phyloP scores from a whole-genome alignment of 2,888 invertebrate genomes.

The Eupithecia dodoneata region DNA sequence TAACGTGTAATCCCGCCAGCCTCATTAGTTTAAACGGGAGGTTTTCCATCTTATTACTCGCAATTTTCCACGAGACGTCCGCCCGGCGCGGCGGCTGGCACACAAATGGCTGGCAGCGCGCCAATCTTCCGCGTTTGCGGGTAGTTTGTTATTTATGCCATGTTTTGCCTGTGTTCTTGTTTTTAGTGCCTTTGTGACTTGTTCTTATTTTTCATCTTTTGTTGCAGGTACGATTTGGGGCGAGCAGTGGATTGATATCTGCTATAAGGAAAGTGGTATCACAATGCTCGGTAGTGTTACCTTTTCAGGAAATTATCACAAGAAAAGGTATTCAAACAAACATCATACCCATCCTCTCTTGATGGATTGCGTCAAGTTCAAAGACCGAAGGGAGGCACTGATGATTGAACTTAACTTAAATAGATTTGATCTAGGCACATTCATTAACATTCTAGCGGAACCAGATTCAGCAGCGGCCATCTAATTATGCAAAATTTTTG shows the following conservation, averaged over 20 bases:
- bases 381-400: too few relatives aligned
- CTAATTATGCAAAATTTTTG: too few relatives aligned
- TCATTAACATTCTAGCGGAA: too few relatives aligned
- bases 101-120: constrained; percentile 46
- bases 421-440: too few relatives aligned
- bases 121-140: constrained; percentile 39
- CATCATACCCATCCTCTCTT: too few relatives aligned
- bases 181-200: constrained; percentile 19
- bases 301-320: neutral
- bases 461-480: too few relatives aligned
- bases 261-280: neutral
- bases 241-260: constrained; percentile 17
- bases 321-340: too few relatives aligned
- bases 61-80: constrained; percentile 35
- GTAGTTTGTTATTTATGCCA: constrained; percentile 40
- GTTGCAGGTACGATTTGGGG: constrained; percentile 48
- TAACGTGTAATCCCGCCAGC: constrained; percentile 8
- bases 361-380: too few relatives aligned
- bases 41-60: constrained; percentile 20
- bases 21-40: constrained; percentile 25
- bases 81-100: constrained; percentile 30
- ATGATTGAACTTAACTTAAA: too few relatives aligned
- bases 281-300: neutral
- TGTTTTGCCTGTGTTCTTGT: constrained; percentile 44
- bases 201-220: constrained; percentile 33